Percentiles rank a stretch among this genome's conserved stretches.
Conservation (phyloP, 2,113 vertebrate species). For the Sarotherodon lohbergeri region DNA sequence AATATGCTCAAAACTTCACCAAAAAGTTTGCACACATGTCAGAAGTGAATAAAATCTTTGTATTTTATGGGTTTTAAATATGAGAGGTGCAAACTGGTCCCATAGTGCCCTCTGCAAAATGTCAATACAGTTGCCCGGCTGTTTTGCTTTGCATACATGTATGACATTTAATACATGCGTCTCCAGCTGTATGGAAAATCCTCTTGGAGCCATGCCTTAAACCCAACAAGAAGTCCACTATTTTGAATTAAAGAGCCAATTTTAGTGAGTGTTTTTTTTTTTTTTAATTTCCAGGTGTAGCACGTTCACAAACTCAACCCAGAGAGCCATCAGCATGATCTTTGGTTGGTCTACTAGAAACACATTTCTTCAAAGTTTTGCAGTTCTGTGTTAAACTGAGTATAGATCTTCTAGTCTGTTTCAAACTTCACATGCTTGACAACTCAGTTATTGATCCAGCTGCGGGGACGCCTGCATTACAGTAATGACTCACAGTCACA, state of each 20-base stretch:
- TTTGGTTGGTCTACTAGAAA: not conserved
- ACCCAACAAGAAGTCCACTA: not conserved
- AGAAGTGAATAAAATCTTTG: not conserved
- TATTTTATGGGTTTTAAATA: not conserved
- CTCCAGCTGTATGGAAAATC: not conserved
- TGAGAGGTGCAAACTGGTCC: not conserved
- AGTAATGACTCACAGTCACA: not conserved
- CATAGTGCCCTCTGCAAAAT: not conserved
- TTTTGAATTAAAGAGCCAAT: not conserved
- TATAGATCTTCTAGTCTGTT: not conserved
- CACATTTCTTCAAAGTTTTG: not conserved
- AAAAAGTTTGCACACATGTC: not conserved
- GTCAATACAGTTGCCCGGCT: not conserved
- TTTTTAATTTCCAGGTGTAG: not conserved
- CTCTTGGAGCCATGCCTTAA: accelerated
- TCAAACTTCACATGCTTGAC: not conserved
- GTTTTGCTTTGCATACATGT: not conserved
- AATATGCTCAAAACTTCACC: not conserved
- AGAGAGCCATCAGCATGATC: not conserved
- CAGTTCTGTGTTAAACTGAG: not conserved
- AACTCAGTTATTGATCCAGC: not conserved
- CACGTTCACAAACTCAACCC: no score
- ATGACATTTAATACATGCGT: not conserved
- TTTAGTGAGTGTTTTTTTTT: not conserved
- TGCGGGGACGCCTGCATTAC: not conserved